Evolutionary conservation across 2,113 vertebrate species (phyloP).

Genomic region (Oostethus manadensis): DNA sequence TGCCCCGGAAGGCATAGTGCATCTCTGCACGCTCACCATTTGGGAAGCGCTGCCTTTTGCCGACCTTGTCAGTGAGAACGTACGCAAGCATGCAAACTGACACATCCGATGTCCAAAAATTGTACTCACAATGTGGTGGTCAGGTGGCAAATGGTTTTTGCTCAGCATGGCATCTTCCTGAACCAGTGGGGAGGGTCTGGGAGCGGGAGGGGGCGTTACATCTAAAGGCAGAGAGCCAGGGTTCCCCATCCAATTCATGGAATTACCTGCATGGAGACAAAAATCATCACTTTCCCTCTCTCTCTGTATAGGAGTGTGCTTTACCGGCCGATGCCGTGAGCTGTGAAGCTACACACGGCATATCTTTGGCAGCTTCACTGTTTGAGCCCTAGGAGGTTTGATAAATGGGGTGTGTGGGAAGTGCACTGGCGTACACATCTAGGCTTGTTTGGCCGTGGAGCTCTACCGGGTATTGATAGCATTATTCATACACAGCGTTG

Average conservation of each 20-base stretch:
- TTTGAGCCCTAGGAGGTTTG: constrained; percentile 26
- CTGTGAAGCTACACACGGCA: constrained; percentile 35
- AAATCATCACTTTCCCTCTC: constrained; percentile 11
- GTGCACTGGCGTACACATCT: constrained; percentile 40
- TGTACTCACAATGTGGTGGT: constrained; percentile 64
- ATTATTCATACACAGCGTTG: constrained; percentile 35
- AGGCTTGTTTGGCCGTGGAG: constrained; percentile 39
- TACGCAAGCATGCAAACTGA: no score
- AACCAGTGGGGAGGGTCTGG: constrained; percentile 58
- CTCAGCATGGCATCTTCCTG: constrained; percentile 56
- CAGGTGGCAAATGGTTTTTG: constrained; percentile 63
- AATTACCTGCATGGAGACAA: constrained; percentile 55
- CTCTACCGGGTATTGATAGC: constrained; percentile 39
- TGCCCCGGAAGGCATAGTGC: no score
- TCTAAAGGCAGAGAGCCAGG: constrained; percentile 54
- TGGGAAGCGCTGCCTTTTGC: no score
- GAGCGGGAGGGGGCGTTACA: constrained; percentile 50
- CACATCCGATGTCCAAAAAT: no score
- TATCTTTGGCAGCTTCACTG: constrained; percentile 59
- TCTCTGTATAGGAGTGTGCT: neutral
- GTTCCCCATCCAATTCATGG: constrained; percentile 67
- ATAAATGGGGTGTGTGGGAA: constrained; percentile 56
- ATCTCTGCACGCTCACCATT: neutral
- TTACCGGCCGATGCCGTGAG: neutral
- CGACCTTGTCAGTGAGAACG: no score